These are phyloP conservation scores for Thunnus albacares DNA, from an alignment of 2,797 vertebrate genomes.

Conservation along the genomic window DNA sequence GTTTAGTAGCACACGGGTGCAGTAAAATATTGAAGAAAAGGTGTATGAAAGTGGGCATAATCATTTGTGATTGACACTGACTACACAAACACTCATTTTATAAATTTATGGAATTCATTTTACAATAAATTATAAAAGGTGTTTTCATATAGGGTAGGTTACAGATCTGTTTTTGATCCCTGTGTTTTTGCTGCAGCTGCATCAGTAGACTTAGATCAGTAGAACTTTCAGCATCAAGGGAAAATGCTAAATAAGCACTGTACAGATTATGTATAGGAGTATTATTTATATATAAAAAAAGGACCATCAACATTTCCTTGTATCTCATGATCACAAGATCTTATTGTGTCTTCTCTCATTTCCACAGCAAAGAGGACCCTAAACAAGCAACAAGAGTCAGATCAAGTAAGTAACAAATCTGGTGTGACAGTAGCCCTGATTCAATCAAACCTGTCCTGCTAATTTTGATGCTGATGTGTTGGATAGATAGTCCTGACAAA, in stretches of 20 bases:
- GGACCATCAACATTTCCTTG: background rate
- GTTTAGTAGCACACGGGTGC: background rate
- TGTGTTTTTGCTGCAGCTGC: conserved; percentile 24
- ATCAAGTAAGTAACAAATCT: conserved; percentile 84
- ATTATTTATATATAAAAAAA: background rate
- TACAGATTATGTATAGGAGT: conserved; percentile 1
- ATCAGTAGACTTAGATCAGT: conserved; percentile 7
- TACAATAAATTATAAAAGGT: background rate
- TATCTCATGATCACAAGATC: conserved; percentile 1
- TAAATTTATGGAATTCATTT: background rate
- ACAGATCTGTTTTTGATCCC: background rate
- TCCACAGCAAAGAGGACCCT: conserved; percentile 84
- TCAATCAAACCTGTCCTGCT: conserved; percentile 69
- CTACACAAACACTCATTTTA: background rate
- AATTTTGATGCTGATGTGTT: conserved; percentile 59
- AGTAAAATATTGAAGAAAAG: background rate
- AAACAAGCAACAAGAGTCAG: conserved; percentile 85
- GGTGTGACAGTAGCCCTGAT: conserved; percentile 69
- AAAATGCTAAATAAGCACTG: conserved; percentile 18
- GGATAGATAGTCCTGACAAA: conserved; percentile 57
- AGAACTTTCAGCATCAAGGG: background rate
- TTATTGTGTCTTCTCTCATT: conserved; percentile 61
- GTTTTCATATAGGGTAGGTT: background rate
- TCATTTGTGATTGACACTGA: background rate
- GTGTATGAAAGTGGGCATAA: background rate